Evolutionary conservation across 23 tunicate species (phyloP).

Genomic region (Phallusia fumigata): DNA sequence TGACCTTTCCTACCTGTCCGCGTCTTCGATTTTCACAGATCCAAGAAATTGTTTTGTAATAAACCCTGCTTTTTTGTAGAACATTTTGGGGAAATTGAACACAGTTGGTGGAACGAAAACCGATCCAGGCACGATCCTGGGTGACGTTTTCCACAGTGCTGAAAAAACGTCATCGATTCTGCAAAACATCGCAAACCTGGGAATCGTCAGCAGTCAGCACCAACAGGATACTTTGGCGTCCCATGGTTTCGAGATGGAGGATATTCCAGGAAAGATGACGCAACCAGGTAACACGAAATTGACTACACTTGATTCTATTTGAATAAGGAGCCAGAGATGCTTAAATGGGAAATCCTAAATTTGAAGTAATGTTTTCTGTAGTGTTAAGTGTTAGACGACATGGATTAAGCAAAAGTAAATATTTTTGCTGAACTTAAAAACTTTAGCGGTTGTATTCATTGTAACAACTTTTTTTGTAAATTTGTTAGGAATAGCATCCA

Average conservation of each 20-base stretch:
- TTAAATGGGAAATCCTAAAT: too few species aligned
- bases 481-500: constrained; percentile 12
- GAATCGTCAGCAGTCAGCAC: constrained; percentile 23
- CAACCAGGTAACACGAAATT: neutral
- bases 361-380: too few species aligned
- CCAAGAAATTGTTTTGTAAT: neutral
- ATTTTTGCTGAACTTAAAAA: too few species aligned
- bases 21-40: too few species aligned
- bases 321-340: too few species aligned
- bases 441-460: too few species aligned
- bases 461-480: too few species aligned
- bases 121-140: constrained; percentile 78
- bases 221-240: constrained; percentile 18
- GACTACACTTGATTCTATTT: too few species aligned
- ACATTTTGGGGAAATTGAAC: constrained; percentile 52
- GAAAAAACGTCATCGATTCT: constrained; percentile 82
- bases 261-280: constrained; percentile 1
- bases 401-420: too few species aligned
- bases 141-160: constrained; percentile 67
- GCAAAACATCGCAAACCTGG: constrained; percentile 78
- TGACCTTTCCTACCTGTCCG: neutral
- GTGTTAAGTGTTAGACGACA: too few species aligned
- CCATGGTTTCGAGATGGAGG: neutral
- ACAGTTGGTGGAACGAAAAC: constrained; percentile 68
- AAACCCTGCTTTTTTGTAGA: constrained; percentile 33